Base-by-base conservation (phyloP, 1,140 invertebrate species). In the Aethina tumida region DNA sequence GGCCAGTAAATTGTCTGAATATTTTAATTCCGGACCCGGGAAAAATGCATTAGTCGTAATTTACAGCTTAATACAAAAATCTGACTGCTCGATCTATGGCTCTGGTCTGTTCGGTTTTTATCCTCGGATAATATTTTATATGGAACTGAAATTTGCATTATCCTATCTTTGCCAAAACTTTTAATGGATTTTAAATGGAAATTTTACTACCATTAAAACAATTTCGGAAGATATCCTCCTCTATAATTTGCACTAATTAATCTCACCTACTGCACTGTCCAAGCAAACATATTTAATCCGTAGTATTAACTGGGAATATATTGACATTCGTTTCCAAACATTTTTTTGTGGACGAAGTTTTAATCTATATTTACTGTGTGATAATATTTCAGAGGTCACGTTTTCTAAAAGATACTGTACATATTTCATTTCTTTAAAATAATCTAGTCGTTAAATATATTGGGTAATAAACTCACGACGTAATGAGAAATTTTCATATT, bases 1-100 rank as follows among this genome's bases (percentile, higher is more conserved):
- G 16, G 7, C 35, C n/a, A 29, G 26, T 26, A 38, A 27, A 18
- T 18, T 21, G 25, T 33, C 21, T 21, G 27, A 38, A 40, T 45
- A 45, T 45, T 45, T 31, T 40, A 41, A 40, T 45, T 35, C 38
- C 35, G 17, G 4, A 27, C 25, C 25, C 19, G 10, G 31, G 17
- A 45, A 34, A 45, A 44, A 41, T 36, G 38, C 43, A 41, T 45
- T 41, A 40, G 15, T 15, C 37, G 35, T 34, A 45, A 45, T 45
- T 41, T 41, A 45, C 21, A 22, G 43, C 32, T 40, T 17, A 26
- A n/a, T 26, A 26, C 30, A 18, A 40, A 33, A 32, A 45, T 45
- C 32, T 40, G 43, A 38, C 35, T 38, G 21, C 22, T 25, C 41
- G 29, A 43, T 43, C 41, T 36, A 37, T 38, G 33, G 33, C 21